Evolutionary conservation across 1,140 invertebrate species (phyloP).

Genomic region (Eupeodes corollae): DNA sequence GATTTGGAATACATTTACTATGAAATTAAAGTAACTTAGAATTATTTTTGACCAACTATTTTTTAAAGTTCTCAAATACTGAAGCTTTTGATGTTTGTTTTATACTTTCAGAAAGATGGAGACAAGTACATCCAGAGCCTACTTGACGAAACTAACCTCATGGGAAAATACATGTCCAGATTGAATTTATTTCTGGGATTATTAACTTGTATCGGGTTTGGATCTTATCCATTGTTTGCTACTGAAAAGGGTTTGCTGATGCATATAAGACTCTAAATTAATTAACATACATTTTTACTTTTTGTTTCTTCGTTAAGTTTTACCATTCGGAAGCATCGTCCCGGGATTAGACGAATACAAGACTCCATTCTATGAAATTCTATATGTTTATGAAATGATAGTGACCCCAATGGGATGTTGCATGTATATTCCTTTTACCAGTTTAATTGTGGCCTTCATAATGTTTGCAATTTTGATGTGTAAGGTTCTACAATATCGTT

Average conservation of each 20-base stretch:
- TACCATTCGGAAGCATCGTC: slow-evolving; percentile 29
- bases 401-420: slow-evolving; percentile 32
- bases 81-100: not conserved
- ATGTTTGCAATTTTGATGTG: slow-evolving; percentile 29
- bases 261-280: too few species aligned
- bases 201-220: slow-evolving; percentile 24
- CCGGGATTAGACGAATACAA: slow-evolving; percentile 24
- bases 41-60: not conserved
- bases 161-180: slow-evolving; percentile 19
- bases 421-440: slow-evolving; percentile 31
- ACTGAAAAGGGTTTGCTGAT: slow-evolving; percentile 20
- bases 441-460: slow-evolving; percentile 28
- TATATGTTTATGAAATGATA: slow-evolving; percentile 25
- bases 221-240: slow-evolving; percentile 17
- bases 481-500: slow-evolving; percentile 20
- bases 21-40: slow-evolving; percentile 12
- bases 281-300: not conserved
- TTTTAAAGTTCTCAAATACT: not conserved
- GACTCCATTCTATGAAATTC: slow-evolving; percentile 24
- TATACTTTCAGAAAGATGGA: slow-evolving; percentile 5
- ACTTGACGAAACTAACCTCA: slow-evolving; percentile 14
- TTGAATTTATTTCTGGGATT: slow-evolving; percentile 25
- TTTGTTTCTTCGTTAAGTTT: slow-evolving; percentile 10
- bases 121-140: slow-evolving; percentile 10
- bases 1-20: slow-evolving; percentile 9